Evolutionary conservation across 1,140 invertebrate genomes (phyloP), one percentile per base, ranked within the genome.

Genomic region (Vanessa tameamea): DNA sequence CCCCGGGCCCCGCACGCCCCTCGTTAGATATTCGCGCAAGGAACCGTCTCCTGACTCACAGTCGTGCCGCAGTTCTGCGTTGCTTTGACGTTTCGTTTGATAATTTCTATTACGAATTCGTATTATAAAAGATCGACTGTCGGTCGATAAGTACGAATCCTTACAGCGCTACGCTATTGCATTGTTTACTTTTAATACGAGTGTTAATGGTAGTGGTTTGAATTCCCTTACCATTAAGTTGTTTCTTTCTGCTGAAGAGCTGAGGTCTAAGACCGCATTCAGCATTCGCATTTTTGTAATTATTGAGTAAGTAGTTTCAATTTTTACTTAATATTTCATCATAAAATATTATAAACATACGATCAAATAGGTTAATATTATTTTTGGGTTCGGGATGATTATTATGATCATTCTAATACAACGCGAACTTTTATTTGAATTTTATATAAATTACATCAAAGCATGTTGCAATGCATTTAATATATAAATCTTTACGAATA

Each of bases 141-240:
- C 87, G 87, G 85, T 89, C 87, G 85, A 89, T 87, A 87, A 53
- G 69, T 79, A 75, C 67, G 70, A 78, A 79, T 67, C 79, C 73
- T 74, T 59, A 73, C 53, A 67, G 63, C 64, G 71, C 59, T 50
- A 47, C 53, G 64, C 13, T 51, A 55, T 37, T 51, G n/a, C 55
- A 31, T 57, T 69, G 47, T 66, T 48, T 50, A 50, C 47, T 63
- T 69, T 47, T 47, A 43, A 63, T 48, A 31, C 67, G 53, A 59
- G 67, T 59, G 67, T 59, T 57, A 31, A 59, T 20, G 47, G 37
- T 48, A 43, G 47, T 31, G n/a, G 55, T 2, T 61, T 6, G 26
- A 31, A 61, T 61, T 37, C 15, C 57, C 12, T 0, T 55, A 31
- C 9, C 5, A 61, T 61, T 16, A 15, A 23, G 31, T 61, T 61